These are phyloP conservation scores for Rhagoletis pomonella DNA, from an alignment of 1,140 invertebrate species.

Conservation along the genomic window DNA sequence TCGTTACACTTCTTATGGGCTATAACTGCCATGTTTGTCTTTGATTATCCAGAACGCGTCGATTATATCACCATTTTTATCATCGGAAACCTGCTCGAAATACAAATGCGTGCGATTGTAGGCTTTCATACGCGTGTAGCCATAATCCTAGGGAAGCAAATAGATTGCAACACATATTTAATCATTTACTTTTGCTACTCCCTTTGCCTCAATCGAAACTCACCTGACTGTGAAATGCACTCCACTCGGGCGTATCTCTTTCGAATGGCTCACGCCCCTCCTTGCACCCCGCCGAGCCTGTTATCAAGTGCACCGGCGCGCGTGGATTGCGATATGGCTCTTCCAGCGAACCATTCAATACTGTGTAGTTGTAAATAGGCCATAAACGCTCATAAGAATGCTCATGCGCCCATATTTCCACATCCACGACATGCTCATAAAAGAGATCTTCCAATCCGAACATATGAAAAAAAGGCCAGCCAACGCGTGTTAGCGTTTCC, in stretches of 20 bases:
- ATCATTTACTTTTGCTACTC: neutral
- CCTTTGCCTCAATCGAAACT: neutral
- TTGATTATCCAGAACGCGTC: conserved; percentile 87
- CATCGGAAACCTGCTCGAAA: conserved; percentile 93
- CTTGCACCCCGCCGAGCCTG: conserved; percentile 92
- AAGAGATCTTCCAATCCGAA: conserved; percentile 91
- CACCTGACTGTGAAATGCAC: conserved; percentile 78
- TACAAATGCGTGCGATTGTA: conserved; percentile 91
- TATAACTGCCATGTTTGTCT: conserved; percentile 76
- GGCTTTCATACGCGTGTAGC: conserved; percentile 90
- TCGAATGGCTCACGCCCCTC: conserved; percentile 78
- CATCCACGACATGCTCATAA: conserved; percentile 91
- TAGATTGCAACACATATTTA: neutral
- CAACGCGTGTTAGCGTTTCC: conserved; percentile 83
- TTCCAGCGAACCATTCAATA: conserved; percentile 86
- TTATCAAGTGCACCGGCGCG: conserved; percentile 94
- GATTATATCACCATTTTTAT: conserved; percentile 83
- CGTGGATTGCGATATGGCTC: conserved; percentile 89
- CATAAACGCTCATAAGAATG: conserved; percentile 96
- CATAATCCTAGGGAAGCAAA: conserved; percentile 86
- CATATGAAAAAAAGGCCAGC: conserved; percentile 82
- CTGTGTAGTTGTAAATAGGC: conserved; percentile 92
- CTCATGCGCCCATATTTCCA: conserved; percentile 96
- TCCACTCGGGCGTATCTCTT: conserved; percentile 71
- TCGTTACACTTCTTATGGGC: neutral